phyloP scores from a whole-genome alignment of 1,140 invertebrate genomes.

The Drosophila biarmipes region DNA sequence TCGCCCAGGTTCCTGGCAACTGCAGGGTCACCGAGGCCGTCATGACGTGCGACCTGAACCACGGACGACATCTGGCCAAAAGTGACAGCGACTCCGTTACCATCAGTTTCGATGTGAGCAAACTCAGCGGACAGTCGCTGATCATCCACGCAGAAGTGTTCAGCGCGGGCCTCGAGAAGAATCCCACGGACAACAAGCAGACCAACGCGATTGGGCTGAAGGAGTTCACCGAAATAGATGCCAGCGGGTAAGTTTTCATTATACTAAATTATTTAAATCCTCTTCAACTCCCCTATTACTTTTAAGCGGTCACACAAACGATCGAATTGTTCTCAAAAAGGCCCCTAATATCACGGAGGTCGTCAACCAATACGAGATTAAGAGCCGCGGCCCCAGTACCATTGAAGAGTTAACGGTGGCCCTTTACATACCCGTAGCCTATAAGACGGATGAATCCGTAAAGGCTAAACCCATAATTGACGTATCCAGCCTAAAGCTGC shows the following conservation, averaged over 20 bases:
- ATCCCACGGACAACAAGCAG: slow-evolving; percentile 68
- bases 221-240: slow-evolving; percentile 83
- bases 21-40: slow-evolving; percentile 67
- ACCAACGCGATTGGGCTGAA: slow-evolving; percentile 75
- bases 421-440: slow-evolving; percentile 74
- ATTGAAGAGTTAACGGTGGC: slow-evolving; percentile 64
- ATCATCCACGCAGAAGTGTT: slow-evolving; percentile 76
- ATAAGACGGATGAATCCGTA: slow-evolving; percentile 52
- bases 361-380: slow-evolving; percentile 76
- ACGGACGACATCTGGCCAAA: slow-evolving; percentile 61
- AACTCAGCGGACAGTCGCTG: slow-evolving; percentile 55
- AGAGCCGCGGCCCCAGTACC: slow-evolving; percentile 74
- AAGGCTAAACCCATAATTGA: slow-evolving; percentile 67
- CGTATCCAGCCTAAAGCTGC: slow-evolving; percentile 62
- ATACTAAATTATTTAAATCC: background rate
- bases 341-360: slow-evolving; percentile 58
- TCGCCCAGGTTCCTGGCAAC: slow-evolving; percentile 82
- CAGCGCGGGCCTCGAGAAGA: slow-evolving; percentile 84
- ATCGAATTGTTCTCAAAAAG: slow-evolving; percentile 64
- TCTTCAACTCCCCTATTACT: background rate
- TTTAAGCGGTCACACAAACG: slow-evolving; percentile 63
- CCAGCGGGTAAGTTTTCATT: slow-evolving; percentile 80
- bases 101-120: slow-evolving; percentile 81
- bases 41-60: slow-evolving; percentile 78
- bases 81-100: slow-evolving; percentile 64